phyloP scores from a whole-genome alignment of 1,140 invertebrate genomes.

The Geopemphigus sp. region DNA sequence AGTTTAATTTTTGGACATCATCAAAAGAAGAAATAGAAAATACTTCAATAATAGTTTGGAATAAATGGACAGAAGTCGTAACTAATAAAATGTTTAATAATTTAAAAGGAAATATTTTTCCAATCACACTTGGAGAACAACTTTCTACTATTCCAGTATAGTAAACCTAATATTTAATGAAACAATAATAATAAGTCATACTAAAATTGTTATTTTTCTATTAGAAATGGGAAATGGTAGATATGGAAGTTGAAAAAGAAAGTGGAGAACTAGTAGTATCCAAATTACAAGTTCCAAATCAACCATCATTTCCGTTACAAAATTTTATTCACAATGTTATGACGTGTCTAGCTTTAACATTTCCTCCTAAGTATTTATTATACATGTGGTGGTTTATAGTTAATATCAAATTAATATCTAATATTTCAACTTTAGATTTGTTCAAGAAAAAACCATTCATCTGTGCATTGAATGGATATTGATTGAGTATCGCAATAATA shows the following conservation, averaged over 20 bases:
- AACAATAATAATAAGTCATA: not conserved
- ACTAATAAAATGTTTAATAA: constrained; percentile 21
- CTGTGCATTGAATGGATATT: constrained; percentile 32
- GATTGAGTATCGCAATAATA: constrained; percentile 19
- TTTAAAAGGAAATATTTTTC: constrained; percentile 37
- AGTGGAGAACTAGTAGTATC: constrained; percentile 42
- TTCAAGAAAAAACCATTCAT: constrained; percentile 30
- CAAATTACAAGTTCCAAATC: constrained; percentile 42
- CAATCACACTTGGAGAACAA: constrained; percentile 40
- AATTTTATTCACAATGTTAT: constrained; percentile 41
- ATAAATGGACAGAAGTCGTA: constrained; percentile 20
- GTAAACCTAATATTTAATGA: not conserved
- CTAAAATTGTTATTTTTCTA: not conserved
- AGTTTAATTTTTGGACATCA: constrained; percentile 44
- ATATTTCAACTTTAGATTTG: not conserved
- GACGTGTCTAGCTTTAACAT: constrained; percentile 11
- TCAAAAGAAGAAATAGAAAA: constrained; percentile 32
- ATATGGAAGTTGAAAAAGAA: constrained; percentile 48
- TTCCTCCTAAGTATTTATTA: constrained; percentile 35
- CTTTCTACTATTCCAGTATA: constrained; percentile 35
- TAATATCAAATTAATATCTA: not conserved
- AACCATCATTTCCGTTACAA: constrained; percentile 48
- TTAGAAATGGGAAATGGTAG: constrained; percentile 47
- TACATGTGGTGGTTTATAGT: not conserved
- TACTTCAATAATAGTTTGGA: constrained; percentile 23